Percentiles rank a stretch among this genome's conserved stretches.
Conservation (phyloP, 64 coral and sea anemone genomes). For the Pachyseris speciosa region DNA sequence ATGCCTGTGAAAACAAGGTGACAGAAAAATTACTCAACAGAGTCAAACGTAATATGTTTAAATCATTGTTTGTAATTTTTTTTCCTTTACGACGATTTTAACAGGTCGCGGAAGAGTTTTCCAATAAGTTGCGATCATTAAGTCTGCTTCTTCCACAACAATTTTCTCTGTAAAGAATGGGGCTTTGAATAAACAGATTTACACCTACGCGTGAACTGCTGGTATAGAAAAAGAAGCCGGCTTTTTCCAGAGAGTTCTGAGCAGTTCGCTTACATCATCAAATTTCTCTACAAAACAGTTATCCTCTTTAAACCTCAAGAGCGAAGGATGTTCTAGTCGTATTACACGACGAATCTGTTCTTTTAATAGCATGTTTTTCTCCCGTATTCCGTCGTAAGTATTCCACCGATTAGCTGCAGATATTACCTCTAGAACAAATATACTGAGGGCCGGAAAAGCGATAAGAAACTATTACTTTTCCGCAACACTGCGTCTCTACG, state of each 20-base stretch:
- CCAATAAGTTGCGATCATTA: background rate
- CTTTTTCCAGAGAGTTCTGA: too few species aligned
- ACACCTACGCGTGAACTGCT: background rate
- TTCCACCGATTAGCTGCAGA: background rate
- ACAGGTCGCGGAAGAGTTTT: background rate
- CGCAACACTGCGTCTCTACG: background rate
- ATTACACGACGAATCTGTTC: background rate
- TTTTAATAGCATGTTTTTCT: background rate
- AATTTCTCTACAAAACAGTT: background rate
- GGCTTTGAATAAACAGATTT: slow-evolving; percentile 20
- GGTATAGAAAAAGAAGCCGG: too few species aligned
- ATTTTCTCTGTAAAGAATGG: background rate
- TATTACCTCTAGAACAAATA: background rate
- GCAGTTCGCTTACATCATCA: too few species aligned
- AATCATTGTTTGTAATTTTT: background rate
- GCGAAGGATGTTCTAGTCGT: background rate
- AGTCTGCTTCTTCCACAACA: background rate
- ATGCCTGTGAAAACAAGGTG: background rate
- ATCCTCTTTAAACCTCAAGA: background rate
- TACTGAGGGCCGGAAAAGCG: background rate
- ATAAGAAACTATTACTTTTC: background rate
- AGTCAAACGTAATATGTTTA: background rate
- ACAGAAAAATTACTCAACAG: background rate
- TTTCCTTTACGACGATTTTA: background rate
- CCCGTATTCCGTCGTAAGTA: background rate